Conservation (phyloP, 2,113 vertebrate genomes). For the Zootoca vivipara region DNA sequence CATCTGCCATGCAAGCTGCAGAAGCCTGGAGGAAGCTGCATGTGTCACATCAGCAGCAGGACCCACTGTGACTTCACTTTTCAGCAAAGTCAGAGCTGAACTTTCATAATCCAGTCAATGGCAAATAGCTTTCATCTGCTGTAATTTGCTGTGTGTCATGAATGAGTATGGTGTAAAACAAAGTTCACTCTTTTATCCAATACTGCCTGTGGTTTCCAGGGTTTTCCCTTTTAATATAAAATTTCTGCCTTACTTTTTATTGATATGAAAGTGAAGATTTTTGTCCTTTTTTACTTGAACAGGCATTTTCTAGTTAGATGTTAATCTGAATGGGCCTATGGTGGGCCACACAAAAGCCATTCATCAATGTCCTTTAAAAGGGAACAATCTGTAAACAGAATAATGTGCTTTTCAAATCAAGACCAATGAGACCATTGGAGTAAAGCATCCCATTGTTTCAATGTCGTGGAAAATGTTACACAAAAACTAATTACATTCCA, state of each 20-base stretch:
- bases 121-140: background rate
- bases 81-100: background rate
- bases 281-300: background rate
- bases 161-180: background rate
- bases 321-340: background rate
- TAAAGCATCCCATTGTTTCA: background rate
- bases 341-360: background rate
- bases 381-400: constrained; percentile 56
- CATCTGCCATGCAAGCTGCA: background rate
- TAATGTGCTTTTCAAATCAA: constrained; percentile 37
- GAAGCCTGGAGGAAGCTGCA: background rate
- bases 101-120: background rate
- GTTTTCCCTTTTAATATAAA: background rate
- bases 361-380: constrained; percentile 26
- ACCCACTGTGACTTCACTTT: background rate
- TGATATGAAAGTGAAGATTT: background rate
- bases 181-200: background rate
- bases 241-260: background rate
- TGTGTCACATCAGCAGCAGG: background rate
- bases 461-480: constrained; percentile 44
- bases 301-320: background rate
- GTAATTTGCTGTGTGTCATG: background rate
- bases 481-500: background rate
- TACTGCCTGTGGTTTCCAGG: background rate
- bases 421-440: constrained; percentile 38